phyloP scores from a whole-genome alignment of 2,113 vertebrate species.

The Indicator indicator region DNA sequence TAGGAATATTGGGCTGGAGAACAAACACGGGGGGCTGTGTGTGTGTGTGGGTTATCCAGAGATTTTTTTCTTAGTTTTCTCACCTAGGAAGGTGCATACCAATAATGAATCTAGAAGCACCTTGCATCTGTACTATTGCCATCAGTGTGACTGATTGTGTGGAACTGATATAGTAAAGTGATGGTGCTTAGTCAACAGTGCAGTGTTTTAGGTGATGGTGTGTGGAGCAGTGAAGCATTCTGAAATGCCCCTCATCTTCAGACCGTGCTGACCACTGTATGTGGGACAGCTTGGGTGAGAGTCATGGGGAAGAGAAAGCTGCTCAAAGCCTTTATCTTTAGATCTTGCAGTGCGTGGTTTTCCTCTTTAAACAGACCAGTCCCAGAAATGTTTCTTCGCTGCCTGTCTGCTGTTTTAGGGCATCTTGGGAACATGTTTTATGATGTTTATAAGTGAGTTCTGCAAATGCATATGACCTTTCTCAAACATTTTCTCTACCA shows the following conservation, averaged over 20 bases:
- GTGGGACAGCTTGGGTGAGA: not conserved
- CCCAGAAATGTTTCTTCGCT: not conserved
- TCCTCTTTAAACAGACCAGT: not conserved
- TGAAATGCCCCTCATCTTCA: not conserved
- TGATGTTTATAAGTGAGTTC: not conserved
- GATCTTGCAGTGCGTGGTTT: not conserved
- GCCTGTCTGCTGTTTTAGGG: not conserved
- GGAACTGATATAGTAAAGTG: not conserved
- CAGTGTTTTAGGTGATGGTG: not conserved
- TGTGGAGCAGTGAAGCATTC: not conserved
- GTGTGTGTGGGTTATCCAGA: not conserved
- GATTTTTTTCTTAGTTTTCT: not conserved
- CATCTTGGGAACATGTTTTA: not conserved
- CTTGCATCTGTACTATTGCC: not conserved
- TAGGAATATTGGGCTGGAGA: not conserved
- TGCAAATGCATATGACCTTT: not conserved
- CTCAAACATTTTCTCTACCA: not conserved
- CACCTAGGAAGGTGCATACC: not conserved
- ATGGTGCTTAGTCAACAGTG: not conserved
- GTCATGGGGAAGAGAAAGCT: not conserved
- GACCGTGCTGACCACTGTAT: not conserved
- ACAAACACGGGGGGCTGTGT: not conserved
- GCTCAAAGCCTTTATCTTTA: not conserved
- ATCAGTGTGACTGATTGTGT: too few species aligned
- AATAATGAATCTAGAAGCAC: not conserved